Conservation (phyloP, 2,888 invertebrate species). For the Dexiosoma caninum region DNA sequence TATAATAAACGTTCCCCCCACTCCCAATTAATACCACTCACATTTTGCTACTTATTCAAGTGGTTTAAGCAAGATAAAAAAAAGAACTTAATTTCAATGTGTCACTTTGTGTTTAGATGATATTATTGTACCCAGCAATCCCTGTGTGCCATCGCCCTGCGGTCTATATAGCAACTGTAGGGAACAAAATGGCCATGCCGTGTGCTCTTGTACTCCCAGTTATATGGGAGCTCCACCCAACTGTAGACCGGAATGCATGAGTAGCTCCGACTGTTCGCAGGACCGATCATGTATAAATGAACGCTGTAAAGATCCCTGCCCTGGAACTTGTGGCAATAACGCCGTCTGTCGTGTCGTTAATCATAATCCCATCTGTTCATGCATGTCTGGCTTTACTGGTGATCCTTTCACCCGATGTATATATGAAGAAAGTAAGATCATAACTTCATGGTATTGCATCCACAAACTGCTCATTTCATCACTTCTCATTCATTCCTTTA, state of each 20-base stretch:
- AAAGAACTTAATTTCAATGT: constrained; percentile 45
- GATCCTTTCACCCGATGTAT: constrained; percentile 89
- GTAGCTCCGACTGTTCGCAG: constrained; percentile 89
- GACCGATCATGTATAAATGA: constrained; percentile 88
- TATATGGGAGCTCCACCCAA: constrained; percentile 88
- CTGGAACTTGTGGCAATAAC: constrained; percentile 88
- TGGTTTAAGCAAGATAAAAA: background rate
- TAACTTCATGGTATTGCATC: constrained; percentile 47
- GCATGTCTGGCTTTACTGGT: constrained; percentile 85
- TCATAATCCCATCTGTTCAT: constrained; percentile 92
- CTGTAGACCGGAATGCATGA: constrained; percentile 89
- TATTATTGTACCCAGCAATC: constrained; percentile 77
- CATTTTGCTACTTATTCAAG: constrained; percentile 11
- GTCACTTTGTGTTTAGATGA: constrained; percentile 68
- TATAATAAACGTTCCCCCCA: background rate
- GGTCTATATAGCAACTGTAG: constrained; percentile 89
- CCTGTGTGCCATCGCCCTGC: constrained; percentile 85
- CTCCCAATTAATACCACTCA: constrained; percentile 27
- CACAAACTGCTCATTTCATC: constrained; percentile 18
- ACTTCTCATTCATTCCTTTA: constrained; percentile 37
- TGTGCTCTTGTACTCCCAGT: constrained; percentile 87
- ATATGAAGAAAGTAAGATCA: constrained; percentile 83
- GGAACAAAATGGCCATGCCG: constrained; percentile 84
- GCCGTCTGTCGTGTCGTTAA: constrained; percentile 90
- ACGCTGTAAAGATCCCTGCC: constrained; percentile 89